Conservation (phyloP, 1,140 invertebrate species). For the Bicyclus anynana region DNA sequence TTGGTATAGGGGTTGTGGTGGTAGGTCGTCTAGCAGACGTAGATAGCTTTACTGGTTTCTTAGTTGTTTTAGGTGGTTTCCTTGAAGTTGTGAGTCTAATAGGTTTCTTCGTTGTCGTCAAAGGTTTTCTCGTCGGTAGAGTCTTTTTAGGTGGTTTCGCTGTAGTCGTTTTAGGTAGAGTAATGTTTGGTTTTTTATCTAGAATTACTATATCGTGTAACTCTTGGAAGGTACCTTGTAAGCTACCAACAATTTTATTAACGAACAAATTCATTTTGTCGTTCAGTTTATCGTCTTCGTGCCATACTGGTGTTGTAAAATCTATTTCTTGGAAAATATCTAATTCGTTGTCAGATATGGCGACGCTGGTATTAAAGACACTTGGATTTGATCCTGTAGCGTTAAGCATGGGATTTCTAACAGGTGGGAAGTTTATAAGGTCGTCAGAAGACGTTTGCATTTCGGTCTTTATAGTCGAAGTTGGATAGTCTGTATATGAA, state of each 20-base stretch:
- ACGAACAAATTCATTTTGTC: constrained; percentile 89
- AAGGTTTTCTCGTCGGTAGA: constrained; percentile 67
- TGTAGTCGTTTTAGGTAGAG: constrained; percentile 44
- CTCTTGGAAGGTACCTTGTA: constrained; percentile 89
- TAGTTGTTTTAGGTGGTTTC: constrained; percentile 67
- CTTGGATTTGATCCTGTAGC: constrained; percentile 78
- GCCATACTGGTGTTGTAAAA: constrained; percentile 83
- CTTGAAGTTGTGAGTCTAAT: constrained; percentile 49
- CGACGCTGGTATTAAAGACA: constrained; percentile 78
- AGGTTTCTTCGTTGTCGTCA: constrained; percentile 55
- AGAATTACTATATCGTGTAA: constrained; percentile 85
- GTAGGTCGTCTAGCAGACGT: constrained; percentile 38
- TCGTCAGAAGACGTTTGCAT: constrained; percentile 82
- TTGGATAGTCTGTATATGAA: constrained; percentile 45
- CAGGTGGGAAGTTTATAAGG: constrained; percentile 88
- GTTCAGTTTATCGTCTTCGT: constrained; percentile 85
- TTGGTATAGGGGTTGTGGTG: constrained; percentile 34
- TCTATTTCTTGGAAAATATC: constrained; percentile 78
- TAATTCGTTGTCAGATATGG: constrained; percentile 63
- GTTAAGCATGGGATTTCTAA: constrained; percentile 88
- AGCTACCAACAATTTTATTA: constrained; percentile 87
- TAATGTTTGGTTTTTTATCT: constrained; percentile 77
- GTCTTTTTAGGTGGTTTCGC: constrained; percentile 57
- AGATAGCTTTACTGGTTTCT: constrained; percentile 55
- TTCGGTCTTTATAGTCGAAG: constrained; percentile 70